Evolutionary conservation across 1,140 invertebrate species (phyloP).

Genomic region (Neuroterus valhalla): DNA sequence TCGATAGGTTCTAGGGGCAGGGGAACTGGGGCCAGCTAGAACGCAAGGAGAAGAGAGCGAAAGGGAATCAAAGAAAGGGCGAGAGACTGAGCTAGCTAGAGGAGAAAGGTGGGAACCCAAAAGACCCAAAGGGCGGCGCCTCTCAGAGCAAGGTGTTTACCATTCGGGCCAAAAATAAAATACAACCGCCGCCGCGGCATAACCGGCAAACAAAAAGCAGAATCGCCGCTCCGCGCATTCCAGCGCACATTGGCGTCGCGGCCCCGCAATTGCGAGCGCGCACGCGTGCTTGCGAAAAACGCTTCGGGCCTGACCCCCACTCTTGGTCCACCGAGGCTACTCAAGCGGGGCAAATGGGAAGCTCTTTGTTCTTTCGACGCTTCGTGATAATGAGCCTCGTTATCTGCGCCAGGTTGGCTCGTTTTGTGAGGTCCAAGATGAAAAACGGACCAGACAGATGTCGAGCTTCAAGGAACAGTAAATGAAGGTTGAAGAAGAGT

Average conservation of each 20-base stretch:
- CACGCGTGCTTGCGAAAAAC: background rate
- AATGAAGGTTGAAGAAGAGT: too few relatives aligned
- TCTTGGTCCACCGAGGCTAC: too few relatives aligned
- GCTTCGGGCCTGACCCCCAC: background rate
- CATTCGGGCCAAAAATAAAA: constrained; percentile 67
- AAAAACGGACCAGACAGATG: too few relatives aligned
- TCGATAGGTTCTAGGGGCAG: constrained; percentile 43
- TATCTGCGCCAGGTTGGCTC: too few relatives aligned
- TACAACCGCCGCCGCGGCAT: constrained; percentile 49
- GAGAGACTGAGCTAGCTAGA: constrained; percentile 27
- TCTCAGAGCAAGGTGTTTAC: constrained; percentile 69
- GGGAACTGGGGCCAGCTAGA: background rate
- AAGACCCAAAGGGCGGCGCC: constrained; percentile 61
- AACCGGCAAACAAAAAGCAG: constrained; percentile 63
- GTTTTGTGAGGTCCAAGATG: too few relatives aligned
- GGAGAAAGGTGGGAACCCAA: constrained; percentile 38
- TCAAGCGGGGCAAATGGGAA: too few relatives aligned
- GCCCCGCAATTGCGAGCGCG: background rate
- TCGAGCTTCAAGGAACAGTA: too few relatives aligned
- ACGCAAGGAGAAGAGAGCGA: constrained; percentile 31
- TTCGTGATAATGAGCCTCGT: too few relatives aligned
- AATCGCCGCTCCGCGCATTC: constrained; percentile 52
- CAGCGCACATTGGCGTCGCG: background rate
- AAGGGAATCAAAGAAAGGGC: constrained; percentile 33
- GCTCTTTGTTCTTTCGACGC: too few relatives aligned